A percentile compares a stretch with the other conserved stretches of the same genome.
Conservation (phyloP, 2,888 invertebrate species). For the Lingula anatina region DNA sequence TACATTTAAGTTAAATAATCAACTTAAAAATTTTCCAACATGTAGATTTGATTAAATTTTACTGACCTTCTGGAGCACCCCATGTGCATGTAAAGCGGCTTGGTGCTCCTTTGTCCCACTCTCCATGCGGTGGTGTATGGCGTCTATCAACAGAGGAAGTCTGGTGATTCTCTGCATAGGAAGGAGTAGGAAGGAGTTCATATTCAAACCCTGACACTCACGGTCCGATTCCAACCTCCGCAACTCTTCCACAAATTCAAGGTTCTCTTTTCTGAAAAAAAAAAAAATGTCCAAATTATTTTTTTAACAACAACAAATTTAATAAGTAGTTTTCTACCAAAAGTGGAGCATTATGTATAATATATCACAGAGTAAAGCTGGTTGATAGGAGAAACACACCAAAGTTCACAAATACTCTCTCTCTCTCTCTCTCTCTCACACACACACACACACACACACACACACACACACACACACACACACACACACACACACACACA, state of each 20-base stretch:
- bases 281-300: background rate
- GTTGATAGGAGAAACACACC: background rate
- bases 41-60: too few relatives aligned
- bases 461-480: background rate
- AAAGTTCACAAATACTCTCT: too few relatives aligned
- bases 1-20: too few relatives aligned
- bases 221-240: constrained; percentile 65
- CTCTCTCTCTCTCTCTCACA: background rate
- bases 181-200: constrained; percentile 92
- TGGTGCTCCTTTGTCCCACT: constrained; percentile 16
- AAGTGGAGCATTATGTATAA: too few relatives aligned
- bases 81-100: constrained; percentile 26
- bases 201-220: constrained; percentile 75
- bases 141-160: constrained; percentile 60
- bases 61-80: constrained; percentile 66
- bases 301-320: background rate
- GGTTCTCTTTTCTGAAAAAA: constrained; percentile 64
- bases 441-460: background rate
- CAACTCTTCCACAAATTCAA: constrained; percentile 58
- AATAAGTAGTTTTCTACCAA: background rate
- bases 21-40: too few relatives aligned
- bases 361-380: background rate
- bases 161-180: constrained; percentile 97
- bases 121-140: constrained; percentile 57
- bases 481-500: too few relatives aligned